Evolutionary conservation across 2,797 vertebrate genomes (phyloP).

Genomic region (Liparis tanakae): DNA sequence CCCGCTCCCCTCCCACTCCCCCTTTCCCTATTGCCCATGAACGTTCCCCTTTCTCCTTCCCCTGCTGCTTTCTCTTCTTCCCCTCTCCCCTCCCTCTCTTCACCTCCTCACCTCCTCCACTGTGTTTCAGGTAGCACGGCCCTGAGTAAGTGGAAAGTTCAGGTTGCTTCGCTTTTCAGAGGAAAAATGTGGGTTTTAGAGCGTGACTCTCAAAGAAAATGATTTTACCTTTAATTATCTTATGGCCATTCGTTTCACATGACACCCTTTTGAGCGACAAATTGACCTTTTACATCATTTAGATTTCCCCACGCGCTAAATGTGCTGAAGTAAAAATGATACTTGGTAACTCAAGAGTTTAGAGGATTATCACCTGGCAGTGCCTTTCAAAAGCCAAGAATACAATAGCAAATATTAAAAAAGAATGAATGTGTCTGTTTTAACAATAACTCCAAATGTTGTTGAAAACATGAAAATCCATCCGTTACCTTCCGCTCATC

Average conservation of each 20-base stretch:
- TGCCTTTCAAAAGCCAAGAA: background rate
- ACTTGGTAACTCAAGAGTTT: background rate
- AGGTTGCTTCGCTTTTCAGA: background rate
- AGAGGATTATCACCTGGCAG: background rate
- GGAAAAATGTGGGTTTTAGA: background rate
- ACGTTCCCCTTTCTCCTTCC: slow-evolving; percentile 19
- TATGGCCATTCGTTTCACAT: background rate
- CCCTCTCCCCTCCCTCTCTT: slow-evolving; percentile 2
- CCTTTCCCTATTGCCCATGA: slow-evolving; percentile 35
- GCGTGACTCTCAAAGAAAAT: background rate
- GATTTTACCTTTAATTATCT: background rate
- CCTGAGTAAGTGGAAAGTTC: background rate
- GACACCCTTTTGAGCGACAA: background rate
- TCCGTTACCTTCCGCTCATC: background rate
- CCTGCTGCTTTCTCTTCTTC: slow-evolving; percentile 5
- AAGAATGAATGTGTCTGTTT: background rate
- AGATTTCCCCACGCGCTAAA: background rate
- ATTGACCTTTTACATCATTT: background rate
- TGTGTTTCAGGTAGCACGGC: background rate
- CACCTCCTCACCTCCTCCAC: background rate
- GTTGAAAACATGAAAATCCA: background rate
- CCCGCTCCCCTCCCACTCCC: slow-evolving; percentile 37
- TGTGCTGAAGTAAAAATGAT: background rate
- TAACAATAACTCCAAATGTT: background rate
- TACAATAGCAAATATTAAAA: background rate